A percentile compares a stretch with the other conserved stretches of the same genome.
Evolutionary conservation across 2,113 vertebrate genomes (phyloP).

Genomic region (Paradisaea rubra): DNA sequence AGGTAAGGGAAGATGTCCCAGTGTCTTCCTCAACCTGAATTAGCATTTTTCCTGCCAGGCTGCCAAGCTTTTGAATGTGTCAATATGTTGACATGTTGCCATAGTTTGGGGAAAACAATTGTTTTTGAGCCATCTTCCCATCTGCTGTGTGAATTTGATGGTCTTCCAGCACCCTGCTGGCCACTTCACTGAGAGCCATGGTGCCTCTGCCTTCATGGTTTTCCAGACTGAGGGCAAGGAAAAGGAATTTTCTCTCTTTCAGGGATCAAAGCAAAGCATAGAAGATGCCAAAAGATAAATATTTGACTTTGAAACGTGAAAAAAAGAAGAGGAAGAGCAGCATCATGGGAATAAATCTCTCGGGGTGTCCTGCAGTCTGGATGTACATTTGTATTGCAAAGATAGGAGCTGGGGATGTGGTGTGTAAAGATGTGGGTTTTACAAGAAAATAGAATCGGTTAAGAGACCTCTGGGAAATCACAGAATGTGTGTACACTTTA

Average conservation of each 20-base stretch:
- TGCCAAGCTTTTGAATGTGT: background rate
- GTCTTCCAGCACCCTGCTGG: background rate
- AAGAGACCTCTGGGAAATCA: constrained; percentile 67
- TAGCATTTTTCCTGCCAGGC: background rate
- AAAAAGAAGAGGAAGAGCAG: background rate
- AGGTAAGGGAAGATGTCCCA: background rate
- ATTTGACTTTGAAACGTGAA: constrained; percentile 38
- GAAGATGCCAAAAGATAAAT: constrained; percentile 10
- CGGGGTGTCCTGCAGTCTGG: background rate
- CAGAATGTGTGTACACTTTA: constrained; percentile 57
- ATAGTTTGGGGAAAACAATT: background rate
- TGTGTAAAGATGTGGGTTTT: constrained; percentile 11
- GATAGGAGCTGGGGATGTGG: background rate
- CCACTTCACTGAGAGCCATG: background rate
- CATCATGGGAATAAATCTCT: background rate
- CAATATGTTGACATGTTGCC: background rate
- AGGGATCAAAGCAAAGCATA: background rate
- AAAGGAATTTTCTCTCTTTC: background rate
- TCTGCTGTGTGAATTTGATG: background rate
- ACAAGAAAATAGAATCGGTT: constrained; percentile 9
- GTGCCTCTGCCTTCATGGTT: background rate
- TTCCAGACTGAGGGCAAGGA: background rate
- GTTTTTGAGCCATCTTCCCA: background rate
- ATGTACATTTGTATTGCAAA: background rate
- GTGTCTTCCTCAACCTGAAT: background rate